phyloP scores from a whole-genome alignment of 2,113 vertebrate genomes.

The Chlamydotis undulata region DNA sequence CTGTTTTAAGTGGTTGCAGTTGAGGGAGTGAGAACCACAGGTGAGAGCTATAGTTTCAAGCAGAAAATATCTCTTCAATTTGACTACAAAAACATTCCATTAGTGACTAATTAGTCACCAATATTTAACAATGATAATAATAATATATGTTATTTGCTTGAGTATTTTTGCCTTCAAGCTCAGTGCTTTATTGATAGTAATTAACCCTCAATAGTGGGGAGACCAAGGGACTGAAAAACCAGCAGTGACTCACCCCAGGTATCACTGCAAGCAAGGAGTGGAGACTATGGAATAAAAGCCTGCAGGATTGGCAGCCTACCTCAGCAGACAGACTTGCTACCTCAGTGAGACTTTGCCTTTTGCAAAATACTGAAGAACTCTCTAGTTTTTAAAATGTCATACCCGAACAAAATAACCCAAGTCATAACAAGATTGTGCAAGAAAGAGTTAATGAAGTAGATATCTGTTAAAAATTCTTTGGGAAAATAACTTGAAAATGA shows the following conservation, averaged over 20 bases:
- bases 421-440: not conserved
- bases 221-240: not conserved
- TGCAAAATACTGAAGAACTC: not conserved
- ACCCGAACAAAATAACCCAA: not conserved
- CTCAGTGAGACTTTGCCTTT: not conserved
- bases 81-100: not conserved
- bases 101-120: not conserved
- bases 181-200: not conserved
- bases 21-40: not conserved
- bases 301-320: not conserved
- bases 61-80: not conserved
- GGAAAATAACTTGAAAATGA: slow-evolving; percentile 42
- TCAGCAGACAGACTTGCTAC: not conserved
- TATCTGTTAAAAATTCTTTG: slow-evolving; percentile 29
- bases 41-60: not conserved
- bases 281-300: not conserved
- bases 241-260: not conserved
- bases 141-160: not conserved
- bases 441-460: slow-evolving; percentile 54
- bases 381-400: not conserved
- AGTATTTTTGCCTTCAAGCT: not conserved
- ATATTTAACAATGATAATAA: not conserved
- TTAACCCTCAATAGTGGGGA: not conserved
- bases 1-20: not conserved
- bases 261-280: not conserved